phyloP scores from a whole-genome alignment of 2,113 vertebrate genomes.

The Misgurnus anguillicaudatus region DNA sequence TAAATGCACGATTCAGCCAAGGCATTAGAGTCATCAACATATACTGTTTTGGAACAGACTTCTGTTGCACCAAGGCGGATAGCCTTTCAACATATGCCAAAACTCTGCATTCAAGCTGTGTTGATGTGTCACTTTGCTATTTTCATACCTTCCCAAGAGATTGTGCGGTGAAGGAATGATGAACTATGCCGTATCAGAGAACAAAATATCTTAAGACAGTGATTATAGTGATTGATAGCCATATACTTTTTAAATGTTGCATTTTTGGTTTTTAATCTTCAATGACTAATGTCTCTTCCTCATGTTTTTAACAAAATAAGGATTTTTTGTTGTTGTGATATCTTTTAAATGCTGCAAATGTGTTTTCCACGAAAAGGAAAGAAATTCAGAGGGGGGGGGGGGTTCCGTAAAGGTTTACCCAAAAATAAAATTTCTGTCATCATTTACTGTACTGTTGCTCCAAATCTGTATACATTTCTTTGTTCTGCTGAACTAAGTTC shows the following conservation, averaged over 20 bases:
- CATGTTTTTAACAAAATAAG: neutral
- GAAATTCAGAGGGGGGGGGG: no score
- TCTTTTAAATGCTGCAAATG: neutral
- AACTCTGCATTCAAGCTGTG: constrained; percentile 44
- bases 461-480: no score
- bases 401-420: no score
- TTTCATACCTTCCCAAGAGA: constrained; percentile 45
- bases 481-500: no score
- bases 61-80: constrained; percentile 14
- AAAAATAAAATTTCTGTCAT: no score
- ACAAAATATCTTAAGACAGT: constrained; percentile 1
- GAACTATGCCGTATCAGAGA: constrained; percentile 6
- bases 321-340: neutral
- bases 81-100: constrained; percentile 36
- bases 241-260: neutral
- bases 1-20: constrained; percentile 33
- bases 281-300: neutral
- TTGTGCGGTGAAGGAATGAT: constrained; percentile 37
- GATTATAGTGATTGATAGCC: constrained; percentile 5
- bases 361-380: no score
- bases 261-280: neutral
- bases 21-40: constrained; percentile 20
- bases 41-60: constrained; percentile 21
- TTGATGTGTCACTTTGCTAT: constrained; percentile 38
- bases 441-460: no score